A percentile compares a stretch with the other conserved stretches of the same genome.
Evolutionary conservation across 2,797 vertebrate genomes (phyloP).

Genomic region (Xenopus petersii): DNA sequence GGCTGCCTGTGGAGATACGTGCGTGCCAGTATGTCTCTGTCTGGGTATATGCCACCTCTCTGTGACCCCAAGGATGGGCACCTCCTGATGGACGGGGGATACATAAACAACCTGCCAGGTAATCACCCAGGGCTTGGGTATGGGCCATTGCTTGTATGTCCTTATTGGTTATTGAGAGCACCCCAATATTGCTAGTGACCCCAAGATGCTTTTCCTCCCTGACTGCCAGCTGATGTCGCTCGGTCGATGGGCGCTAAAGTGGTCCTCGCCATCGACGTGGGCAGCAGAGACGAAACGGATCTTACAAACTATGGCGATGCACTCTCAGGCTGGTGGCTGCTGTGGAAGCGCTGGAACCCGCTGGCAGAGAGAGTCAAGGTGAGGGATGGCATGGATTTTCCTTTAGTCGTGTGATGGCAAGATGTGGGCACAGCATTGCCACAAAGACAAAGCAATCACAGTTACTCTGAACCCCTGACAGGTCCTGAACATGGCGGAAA

Average conservation of each 20-base stretch:
- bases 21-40: conserved; percentile 91
- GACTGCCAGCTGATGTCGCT: conserved; percentile 79
- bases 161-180: too few relatives aligned
- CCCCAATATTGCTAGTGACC: too few relatives aligned
- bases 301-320: conserved; percentile 90
- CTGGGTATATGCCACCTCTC: conserved; percentile 87
- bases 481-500: conserved; percentile 96
- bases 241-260: conserved; percentile 89
- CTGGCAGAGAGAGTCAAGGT: conserved; percentile 87
- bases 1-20: conserved; percentile 88
- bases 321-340: conserved; percentile 91
- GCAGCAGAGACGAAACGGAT: conserved; percentile 84
- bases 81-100: conserved; percentile 90
- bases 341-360: conserved; percentile 92
- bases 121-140: not conserved
- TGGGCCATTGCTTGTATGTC: too few relatives aligned
- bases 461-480: conserved; percentile 48
- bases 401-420: too few relatives aligned
- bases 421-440: too few relatives aligned
- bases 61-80: conserved; percentile 95
- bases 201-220: too few relatives aligned
- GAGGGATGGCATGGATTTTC: conserved; percentile 4
- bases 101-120: conserved; percentile 91
- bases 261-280: conserved; percentile 89
- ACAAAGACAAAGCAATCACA: too few relatives aligned